Evolutionary conservation across 2,113 vertebrate species (phyloP).

Genomic region (Phyllostomus hastatus): DNA sequence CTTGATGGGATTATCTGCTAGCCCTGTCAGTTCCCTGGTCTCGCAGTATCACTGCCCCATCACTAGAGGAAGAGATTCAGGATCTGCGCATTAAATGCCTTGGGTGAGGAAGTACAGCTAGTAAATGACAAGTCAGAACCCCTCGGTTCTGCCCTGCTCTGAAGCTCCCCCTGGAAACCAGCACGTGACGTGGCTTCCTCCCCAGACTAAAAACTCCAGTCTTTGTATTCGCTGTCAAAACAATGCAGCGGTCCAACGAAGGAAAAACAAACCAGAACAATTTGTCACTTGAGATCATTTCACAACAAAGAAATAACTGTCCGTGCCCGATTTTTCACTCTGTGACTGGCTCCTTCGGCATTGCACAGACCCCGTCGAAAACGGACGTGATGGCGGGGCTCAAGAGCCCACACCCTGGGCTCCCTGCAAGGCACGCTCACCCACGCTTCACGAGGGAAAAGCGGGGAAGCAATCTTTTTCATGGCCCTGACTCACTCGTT

Average conservation of each 20-base stretch:
- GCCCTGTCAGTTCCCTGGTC: background rate
- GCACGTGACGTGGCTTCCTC: background rate
- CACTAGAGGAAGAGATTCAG: background rate
- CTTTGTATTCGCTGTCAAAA: background rate
- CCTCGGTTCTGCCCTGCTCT: background rate
- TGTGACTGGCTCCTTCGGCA: background rate
- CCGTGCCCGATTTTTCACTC: background rate
- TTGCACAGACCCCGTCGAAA: background rate
- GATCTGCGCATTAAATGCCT: background rate
- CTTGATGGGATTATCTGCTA: background rate
- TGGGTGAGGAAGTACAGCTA: background rate
- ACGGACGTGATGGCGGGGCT: background rate
- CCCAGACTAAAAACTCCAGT: background rate
- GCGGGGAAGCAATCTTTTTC: background rate
- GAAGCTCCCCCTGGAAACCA: background rate
- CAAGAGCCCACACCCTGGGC: background rate
- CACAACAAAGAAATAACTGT: background rate
- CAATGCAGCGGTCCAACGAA: background rate
- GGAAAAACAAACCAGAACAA: background rate
- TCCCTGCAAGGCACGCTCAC: rapidly evolving
- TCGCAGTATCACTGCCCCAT: background rate
- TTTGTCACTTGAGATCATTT: background rate
- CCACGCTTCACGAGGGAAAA: background rate
- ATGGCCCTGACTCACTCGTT: background rate
- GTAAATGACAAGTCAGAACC: background rate